These are phyloP conservation scores for Amphilophus citrinellus DNA, from an alignment of 2,113 vertebrate species.

Conservation along the genomic window DNA sequence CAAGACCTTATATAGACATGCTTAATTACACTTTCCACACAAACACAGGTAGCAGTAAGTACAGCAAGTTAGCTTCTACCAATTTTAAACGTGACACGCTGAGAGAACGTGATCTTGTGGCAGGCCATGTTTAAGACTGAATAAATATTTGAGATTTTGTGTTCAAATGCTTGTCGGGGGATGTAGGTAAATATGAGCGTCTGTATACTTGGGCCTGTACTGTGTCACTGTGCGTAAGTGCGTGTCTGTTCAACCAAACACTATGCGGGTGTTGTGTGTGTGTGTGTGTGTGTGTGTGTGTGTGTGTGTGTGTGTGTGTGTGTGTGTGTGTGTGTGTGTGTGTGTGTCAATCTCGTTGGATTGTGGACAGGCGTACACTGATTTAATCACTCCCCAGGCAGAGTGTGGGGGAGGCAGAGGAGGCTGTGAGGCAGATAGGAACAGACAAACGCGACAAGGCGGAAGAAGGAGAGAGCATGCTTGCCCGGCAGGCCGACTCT, in stretches of 20 bases:
- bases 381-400: slow-evolving; percentile 81
- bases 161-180: slow-evolving; percentile 53
- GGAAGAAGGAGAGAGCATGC: slow-evolving; percentile 71
- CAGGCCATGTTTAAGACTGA: slow-evolving; percentile 43
- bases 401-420: slow-evolving; percentile 71
- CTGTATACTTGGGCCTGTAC: slow-evolving; percentile 35
- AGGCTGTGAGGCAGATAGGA: slow-evolving; percentile 80
- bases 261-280: slow-evolving; percentile 36
- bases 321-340: slow-evolving; percentile 47
- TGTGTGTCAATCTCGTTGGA: slow-evolving; percentile 68
- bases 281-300: slow-evolving; percentile 48
- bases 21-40: slow-evolving; percentile 14
- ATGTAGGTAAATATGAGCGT: slow-evolving; percentile 56
- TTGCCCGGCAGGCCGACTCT: slow-evolving; percentile 55
- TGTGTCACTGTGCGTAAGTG: slow-evolving; percentile 46
- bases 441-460: slow-evolving; percentile 82
- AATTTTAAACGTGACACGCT: slow-evolving; percentile 25
- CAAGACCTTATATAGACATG: neutral
- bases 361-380: slow-evolving; percentile 77
- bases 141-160: slow-evolving; percentile 64
- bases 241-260: slow-evolving; percentile 43
- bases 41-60: neutral
- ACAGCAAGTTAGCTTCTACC: slow-evolving; percentile 14
- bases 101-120: slow-evolving; percentile 41
- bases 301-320: slow-evolving; percentile 48